Evolutionary conservation across 2,888 invertebrate genomes (phyloP).

Genomic region (Charanyca ferruginea): DNA sequence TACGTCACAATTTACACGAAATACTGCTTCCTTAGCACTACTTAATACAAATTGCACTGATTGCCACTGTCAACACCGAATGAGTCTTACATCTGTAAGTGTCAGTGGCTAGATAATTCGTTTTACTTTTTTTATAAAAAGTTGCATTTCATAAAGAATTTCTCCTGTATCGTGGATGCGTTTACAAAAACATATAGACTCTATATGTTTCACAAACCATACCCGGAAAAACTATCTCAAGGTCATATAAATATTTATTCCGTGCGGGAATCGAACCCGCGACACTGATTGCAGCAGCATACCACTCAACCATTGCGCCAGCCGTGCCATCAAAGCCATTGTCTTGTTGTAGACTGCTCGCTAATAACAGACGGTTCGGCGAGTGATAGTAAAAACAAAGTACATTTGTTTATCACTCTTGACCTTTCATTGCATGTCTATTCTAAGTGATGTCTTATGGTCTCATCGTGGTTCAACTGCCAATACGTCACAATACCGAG

Average conservation of each 20-base stretch:
- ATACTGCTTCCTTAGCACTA: conserved; percentile 14
- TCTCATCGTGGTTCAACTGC: conserved; percentile 4
- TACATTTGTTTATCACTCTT: conserved; percentile 44
- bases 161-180: too few species aligned
- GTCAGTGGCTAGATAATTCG: conserved; percentile 4
- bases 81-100: conserved; percentile 25
- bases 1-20: conserved; percentile 2
- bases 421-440: conserved; percentile 41
- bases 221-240: too few species aligned
- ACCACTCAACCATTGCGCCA: too few species aligned
- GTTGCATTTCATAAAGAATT: too few species aligned
- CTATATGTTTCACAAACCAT: too few species aligned
- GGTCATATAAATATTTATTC: too few species aligned
- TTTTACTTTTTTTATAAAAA: too few species aligned
- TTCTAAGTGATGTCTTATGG: conserved; percentile 22
- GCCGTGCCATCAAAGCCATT: too few species aligned
- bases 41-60: conserved; percentile 5
- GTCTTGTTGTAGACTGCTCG: conserved; percentile 43
- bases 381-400: conserved; percentile 43
- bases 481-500: conserved; percentile 1
- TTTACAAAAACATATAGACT: too few species aligned
- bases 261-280: too few species aligned
- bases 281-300: too few species aligned
- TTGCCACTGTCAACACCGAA: conserved; percentile 17
- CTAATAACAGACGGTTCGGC: conserved; percentile 30